Evolutionary conservation across 2,888 invertebrate species (phyloP).

Genomic region (Tetheella fluctuosa): DNA sequence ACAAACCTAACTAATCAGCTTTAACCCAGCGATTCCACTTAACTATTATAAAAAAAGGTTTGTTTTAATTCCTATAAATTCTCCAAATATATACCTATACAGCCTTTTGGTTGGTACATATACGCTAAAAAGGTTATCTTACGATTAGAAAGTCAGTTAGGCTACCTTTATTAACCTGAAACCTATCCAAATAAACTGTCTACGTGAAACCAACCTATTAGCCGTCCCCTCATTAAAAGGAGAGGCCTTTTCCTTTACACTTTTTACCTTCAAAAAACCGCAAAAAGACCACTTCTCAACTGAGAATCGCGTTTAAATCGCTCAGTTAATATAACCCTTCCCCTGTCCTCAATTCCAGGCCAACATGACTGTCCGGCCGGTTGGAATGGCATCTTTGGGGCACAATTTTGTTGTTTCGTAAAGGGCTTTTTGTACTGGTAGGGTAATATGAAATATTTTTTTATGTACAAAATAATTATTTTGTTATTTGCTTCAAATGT

Average conservation of each 20-base stretch:
- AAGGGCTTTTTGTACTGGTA: slow-evolving; percentile 31
- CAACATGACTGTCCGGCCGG: slow-evolving; percentile 32
- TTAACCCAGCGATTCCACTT: too few relatives aligned
- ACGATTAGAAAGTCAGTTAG: too few relatives aligned
- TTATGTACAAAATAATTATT: not conserved
- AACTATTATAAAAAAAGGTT: too few relatives aligned
- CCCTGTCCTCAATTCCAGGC: slow-evolving; percentile 39
- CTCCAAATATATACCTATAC: too few relatives aligned
- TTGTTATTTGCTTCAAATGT: not conserved
- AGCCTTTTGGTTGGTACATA: too few relatives aligned
- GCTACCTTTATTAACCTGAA: not conserved
- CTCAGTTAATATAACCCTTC: slow-evolving; percentile 54
- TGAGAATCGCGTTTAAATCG: slow-evolving; percentile 51
- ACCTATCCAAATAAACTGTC: not conserved
- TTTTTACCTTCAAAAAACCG: slow-evolving; percentile 28
- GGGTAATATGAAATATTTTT: not conserved
- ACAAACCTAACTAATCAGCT: too few relatives aligned
- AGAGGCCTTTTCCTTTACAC: not conserved
- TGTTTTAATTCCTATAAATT: too few relatives aligned
- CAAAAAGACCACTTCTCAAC: slow-evolving; percentile 51
- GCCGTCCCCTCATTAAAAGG: not conserved
- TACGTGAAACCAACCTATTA: not conserved
- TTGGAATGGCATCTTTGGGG: slow-evolving; percentile 54
- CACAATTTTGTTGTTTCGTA: slow-evolving; percentile 47
- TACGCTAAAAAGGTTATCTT: not conserved